phyloP scores from a whole-genome alignment of 2,888 invertebrate species.

The Harmothoe impar region DNA sequence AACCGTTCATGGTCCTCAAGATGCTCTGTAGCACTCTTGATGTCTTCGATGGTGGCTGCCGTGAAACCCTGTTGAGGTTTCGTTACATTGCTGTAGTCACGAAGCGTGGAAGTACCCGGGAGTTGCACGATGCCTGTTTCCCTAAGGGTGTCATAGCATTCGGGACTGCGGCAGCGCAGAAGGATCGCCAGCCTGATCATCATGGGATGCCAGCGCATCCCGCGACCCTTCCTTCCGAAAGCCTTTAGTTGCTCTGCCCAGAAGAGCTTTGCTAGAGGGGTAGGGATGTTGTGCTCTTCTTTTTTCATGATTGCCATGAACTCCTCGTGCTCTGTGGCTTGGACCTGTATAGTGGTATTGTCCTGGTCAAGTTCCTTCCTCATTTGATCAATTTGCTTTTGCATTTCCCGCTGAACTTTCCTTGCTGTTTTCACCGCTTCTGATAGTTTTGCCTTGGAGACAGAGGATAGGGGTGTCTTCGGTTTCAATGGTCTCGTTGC shows the following conservation, averaged over 20 bases:
- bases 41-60: not conserved
- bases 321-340: not conserved
- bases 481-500: not conserved
- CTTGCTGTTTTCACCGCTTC: not conserved
- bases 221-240: not conserved
- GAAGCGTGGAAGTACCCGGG: constrained; percentile 40
- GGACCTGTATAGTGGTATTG: not conserved
- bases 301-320: not conserved
- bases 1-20: not conserved
- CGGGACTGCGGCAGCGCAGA: constrained; percentile 32
- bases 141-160: constrained; percentile 24
- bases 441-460: not conserved
- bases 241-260: constrained; percentile 57
- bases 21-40: not conserved
- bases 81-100: constrained; percentile 45
- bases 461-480: not conserved
- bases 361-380: not conserved
- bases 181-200: constrained; percentile 59
- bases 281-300: not conserved
- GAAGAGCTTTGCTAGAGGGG: constrained; percentile 43
- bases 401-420: not conserved
- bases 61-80: constrained; percentile 20
- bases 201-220: constrained; percentile 63
- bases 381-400: not conserved
- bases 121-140: constrained; percentile 32